Base-by-base conservation (phyloP, 2,797 vertebrate genomes). In the Euphonia xanthogaster region DNA sequence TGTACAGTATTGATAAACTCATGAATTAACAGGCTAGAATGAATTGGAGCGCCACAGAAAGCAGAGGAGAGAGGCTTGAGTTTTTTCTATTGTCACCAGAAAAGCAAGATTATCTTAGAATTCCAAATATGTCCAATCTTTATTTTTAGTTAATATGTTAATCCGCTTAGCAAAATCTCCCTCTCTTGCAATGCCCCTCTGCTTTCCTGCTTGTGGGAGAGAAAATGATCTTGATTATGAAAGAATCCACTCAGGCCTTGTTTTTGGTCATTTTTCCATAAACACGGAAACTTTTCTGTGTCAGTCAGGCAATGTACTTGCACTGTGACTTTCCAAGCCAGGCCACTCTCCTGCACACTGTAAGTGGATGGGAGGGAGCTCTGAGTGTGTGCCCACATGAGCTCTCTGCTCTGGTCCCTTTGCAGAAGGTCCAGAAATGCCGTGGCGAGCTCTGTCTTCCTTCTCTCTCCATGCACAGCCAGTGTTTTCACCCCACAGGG, bases 81-180 rank as follows among this genome's bases (percentile, higher is more conserved):
- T 54, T 42, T 55, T 90, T 95, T 65, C 60, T 77, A 57, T 89
- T 86, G 84, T 87, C 47, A 77, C n/a, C 18, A 94, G 70, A 84
- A 75, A 83, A 81, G 30, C 22, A 3, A 90, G 96, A 95, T 94
- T 96, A 96, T 76, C 82, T 92, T 78, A 94, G 94, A 95, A 95
- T 96, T 94, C 85, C 93, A 96, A 93, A 82, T 88, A 97, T 94
- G 94, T 80, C 62, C 82, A 84, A 75, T 94, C 91, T 93, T 96
- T 94, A 92, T 92, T 94, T 93, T 93, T 81, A 94, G 94, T 91
- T 94, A 93, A 94, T 96, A 94, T 81, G 87, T 81, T 95, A 96
- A 97, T 95, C 96, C 1, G 5, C 95, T 96, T 97, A 96, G 70
- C 57, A 88, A 94, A 96, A 96, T 91, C 85, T 86, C 89, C 71